A percentile compares a stretch with the other conserved stretches of the same genome.
Conservation (phyloP, 92 coral and sea anemone genomes). For the Siderastrea siderea region DNA sequence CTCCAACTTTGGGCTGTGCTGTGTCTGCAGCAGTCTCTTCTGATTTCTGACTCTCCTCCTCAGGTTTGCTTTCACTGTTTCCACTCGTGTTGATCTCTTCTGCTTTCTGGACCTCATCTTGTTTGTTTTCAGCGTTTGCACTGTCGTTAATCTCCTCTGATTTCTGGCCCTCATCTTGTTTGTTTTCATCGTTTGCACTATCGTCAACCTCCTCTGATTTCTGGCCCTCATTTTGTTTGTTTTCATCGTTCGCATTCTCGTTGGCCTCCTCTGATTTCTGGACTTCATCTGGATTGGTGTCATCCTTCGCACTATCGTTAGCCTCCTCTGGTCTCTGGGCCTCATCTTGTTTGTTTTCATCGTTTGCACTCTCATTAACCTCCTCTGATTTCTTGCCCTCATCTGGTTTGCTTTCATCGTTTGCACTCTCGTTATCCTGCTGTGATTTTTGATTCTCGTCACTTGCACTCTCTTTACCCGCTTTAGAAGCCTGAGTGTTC, state of each 20-base stretch:
- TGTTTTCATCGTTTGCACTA: conserved; percentile 53
- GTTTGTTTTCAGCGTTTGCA: too few relatives aligned
- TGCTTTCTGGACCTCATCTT: too few relatives aligned
- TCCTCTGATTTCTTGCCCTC: neutral
- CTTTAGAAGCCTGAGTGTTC: conserved; percentile 40
- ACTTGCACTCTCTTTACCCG: conserved; percentile 32
- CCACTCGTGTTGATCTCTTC: neutral
- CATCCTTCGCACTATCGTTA: conserved; percentile 24
- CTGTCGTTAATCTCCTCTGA: neutral
- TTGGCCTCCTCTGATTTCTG: conserved; percentile 37
- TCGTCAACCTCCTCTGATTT: conserved; percentile 4
- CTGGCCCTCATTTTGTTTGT: conserved; percentile 40
- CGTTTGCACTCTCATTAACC: neutral
- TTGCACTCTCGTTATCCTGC: neutral
- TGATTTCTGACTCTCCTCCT: too few relatives aligned
- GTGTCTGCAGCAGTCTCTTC: too few relatives aligned
- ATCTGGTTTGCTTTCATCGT: neutral
- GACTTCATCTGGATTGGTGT: conserved; percentile 39
- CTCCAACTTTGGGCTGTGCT: too few relatives aligned
- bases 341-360: conserved; percentile 2
- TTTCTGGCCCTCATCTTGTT: conserved; percentile 62
- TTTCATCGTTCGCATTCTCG: conserved; percentile 53
- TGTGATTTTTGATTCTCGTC: conserved; percentile 46
- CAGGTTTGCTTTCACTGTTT: too few relatives aligned
- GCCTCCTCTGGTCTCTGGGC: neutral